Evolutionary conservation across 1,140 invertebrate genomes (phyloP), one percentile per base, ranked within the genome.

Genomic region (Acromyrmex charruanus): DNA sequence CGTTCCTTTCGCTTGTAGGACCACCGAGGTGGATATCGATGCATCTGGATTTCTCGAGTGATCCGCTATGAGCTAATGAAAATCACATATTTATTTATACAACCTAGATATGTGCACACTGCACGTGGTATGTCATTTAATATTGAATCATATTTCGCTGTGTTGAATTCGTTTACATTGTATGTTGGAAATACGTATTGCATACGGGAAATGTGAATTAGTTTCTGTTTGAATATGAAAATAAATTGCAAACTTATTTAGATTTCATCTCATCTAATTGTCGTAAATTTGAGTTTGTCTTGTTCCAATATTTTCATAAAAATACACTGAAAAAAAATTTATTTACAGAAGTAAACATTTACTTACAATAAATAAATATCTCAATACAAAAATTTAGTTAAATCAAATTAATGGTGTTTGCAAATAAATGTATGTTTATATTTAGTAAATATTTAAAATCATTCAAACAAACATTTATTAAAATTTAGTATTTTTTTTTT

Each of bases 21-120:
- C 88, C 87, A 89, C 82, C 87, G 69, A 63, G 82, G 59, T 68
- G 28, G 80, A 74, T 21, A 58, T 53, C 25, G 63, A 74, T 44
- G 18, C 14, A 39, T n/a, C 55, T 31, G 14, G n/a, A 18, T 31
- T 4, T 71, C 28, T 31, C n/a, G 51, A 55, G 28, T 7, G 61
- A 6, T 39, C 31, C 63, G 3, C 39, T 28, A 58, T 21, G 44
- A 25, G 12, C 16, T 21, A 49, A 6, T 3, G 75, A 68, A 21
- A n/a, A 66, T 39, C n/a, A 18, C 35, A 66, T n/a, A 68, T 68
- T 5, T 39, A 3, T 68, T 14, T 68, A 10, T 35, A 7, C 31
- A 3, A n/a, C 53, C n/a, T n/a, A 65, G 44, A 80, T 68, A 35
- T 18, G 16, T n/a, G 6, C 35, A 44, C 3, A 14, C 12, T n/a